Evolutionary conservation across 2,113 vertebrate genomes (phyloP).

Genomic region (Pollachius pollachius): DNA sequence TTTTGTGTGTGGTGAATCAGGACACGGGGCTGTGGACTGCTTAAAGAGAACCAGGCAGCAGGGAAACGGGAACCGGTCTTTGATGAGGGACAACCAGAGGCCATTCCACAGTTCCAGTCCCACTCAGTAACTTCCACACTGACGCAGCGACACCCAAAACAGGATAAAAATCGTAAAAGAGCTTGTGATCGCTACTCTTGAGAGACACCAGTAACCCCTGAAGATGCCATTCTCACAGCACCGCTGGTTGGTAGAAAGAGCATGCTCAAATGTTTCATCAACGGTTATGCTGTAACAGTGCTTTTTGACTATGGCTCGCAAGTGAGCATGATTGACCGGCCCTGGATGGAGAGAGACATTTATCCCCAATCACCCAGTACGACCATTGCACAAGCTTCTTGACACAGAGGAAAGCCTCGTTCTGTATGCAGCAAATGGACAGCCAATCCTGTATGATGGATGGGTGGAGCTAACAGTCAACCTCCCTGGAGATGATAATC

Average conservation of each 20-base stretch:
- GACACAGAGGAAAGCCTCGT: background rate
- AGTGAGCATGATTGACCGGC: conserved; percentile 22
- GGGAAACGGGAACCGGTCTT: background rate
- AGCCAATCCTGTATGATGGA: conserved; percentile 8
- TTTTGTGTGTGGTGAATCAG: too few species aligned
- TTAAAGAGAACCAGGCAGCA: too few species aligned
- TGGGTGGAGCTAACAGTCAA: conserved; percentile 19
- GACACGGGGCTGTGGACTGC: too few species aligned
- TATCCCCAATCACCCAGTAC: conserved; percentile 15
- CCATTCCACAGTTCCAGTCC: background rate
- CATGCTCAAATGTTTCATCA: conserved; percentile 12
- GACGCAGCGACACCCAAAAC: background rate
- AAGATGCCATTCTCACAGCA: background rate
- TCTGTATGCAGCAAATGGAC: conserved; percentile 3
- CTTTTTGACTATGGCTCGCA: conserved; percentile 32
- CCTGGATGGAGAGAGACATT: background rate
- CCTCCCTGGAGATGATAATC: conserved; percentile 18
- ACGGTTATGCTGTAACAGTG: conserved; percentile 16
- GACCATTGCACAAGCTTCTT: conserved; percentile 9
- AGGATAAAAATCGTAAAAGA: background rate
- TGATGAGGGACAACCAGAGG: background rate
- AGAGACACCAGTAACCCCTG: background rate
- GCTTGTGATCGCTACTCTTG: background rate
- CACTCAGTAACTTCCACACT: background rate
- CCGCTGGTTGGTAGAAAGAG: conserved; percentile 17